phyloP scores from a whole-genome alignment of 2,797 vertebrate genomes.

The Sarcophilus harrisii region DNA sequence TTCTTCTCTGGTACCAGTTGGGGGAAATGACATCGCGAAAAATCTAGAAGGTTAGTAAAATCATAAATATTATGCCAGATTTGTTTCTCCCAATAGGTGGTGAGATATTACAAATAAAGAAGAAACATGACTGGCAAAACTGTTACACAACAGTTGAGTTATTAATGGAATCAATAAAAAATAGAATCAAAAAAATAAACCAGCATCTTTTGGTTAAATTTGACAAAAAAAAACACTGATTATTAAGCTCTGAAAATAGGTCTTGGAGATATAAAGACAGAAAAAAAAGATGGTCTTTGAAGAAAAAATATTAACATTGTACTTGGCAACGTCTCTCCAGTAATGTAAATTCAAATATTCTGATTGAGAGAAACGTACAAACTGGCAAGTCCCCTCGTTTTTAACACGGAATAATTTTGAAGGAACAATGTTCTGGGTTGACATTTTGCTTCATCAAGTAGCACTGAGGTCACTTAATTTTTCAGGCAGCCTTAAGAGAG shows the following conservation, averaged over 20 bases:
- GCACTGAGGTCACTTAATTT: background rate
- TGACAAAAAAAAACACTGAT: background rate
- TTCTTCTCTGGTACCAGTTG: background rate
- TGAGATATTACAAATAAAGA: background rate
- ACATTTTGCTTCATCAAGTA: background rate
- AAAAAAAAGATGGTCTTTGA: background rate
- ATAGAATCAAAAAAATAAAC: background rate
- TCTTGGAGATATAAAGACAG: background rate
- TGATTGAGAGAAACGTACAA: background rate
- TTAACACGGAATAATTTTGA: background rate
- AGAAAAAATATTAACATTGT: background rate
- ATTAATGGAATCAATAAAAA: background rate
- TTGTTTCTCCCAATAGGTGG: background rate
- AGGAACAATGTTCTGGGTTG: background rate
- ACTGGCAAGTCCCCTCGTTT: background rate
- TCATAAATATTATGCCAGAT: background rate
- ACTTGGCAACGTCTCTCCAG: background rate
- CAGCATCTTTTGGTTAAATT: background rate
- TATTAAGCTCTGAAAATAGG: background rate
- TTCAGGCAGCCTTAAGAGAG: background rate
- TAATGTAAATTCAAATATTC: background rate
- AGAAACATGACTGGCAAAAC: background rate
- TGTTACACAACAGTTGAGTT: background rate
- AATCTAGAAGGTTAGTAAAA: background rate
- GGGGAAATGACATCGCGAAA: background rate